A percentile compares a stretch with the other conserved stretches of the same genome.
Evolutionary conservation across 30 jellyfish, hydroid and myxozoan species (phyloP).

Genomic region (Aurelia aurita): DNA sequence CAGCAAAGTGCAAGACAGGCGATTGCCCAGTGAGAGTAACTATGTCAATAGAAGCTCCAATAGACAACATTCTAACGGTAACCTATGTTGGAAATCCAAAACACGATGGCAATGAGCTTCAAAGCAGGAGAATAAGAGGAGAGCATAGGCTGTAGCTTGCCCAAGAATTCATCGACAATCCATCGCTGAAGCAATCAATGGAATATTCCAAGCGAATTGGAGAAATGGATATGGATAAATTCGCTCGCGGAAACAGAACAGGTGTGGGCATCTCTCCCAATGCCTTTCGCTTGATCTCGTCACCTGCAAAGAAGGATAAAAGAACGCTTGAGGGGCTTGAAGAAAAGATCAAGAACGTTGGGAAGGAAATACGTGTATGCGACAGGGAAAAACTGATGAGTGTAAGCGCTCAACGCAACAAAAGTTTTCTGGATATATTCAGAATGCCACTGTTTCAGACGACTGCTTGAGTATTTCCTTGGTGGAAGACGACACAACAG

Average conservation of each 20-base stretch:
- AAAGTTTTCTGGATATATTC: slow-evolving; percentile 9
- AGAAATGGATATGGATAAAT: slow-evolving; percentile 1
- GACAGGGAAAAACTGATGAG: background rate
- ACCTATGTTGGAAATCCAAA: background rate
- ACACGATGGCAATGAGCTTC: background rate
- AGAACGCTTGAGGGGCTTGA: background rate
- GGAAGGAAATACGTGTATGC: background rate
- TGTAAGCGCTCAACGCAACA: background rate
- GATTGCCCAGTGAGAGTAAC: background rate
- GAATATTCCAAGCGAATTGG: slow-evolving; percentile 20
- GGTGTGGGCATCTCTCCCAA: slow-evolving; percentile 33
- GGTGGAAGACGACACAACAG: slow-evolving; percentile 7
- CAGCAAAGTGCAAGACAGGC: background rate
- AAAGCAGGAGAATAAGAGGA: slow-evolving; percentile 12
- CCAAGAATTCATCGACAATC: background rate
- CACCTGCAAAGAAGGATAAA: background rate
- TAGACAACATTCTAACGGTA: background rate
- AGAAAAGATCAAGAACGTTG: background rate
- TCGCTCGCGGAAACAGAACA: slow-evolving; percentile 40
- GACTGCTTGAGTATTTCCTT: background rate
- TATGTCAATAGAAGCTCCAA: background rate
- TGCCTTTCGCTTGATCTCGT: background rate
- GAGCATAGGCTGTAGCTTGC: background rate
- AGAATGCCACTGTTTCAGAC: background rate
- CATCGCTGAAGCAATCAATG: background rate